A percentile compares a stretch with the other conserved stretches of the same genome.
Evolutionary conservation across 2,888 invertebrate genomes (phyloP).

Genomic region (Phyllotreta striolata): DNA sequence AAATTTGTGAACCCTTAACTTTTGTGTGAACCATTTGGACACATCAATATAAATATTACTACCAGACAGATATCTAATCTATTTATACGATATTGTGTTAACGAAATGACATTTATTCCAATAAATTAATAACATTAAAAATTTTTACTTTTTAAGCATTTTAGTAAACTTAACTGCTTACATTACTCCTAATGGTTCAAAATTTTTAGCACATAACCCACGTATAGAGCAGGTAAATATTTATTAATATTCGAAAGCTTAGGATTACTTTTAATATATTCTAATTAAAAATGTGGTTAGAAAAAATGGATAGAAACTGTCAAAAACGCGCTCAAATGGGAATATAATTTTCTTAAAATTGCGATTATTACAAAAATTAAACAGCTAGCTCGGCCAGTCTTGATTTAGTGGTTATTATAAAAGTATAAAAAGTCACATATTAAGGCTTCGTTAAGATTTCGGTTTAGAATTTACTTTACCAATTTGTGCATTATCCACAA

Average conservation of each 20-base stretch:
- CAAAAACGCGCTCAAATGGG: too few species aligned
- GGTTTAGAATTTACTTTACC: slow-evolving; percentile 35
- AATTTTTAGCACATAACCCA: too few species aligned
- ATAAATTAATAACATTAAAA: too few species aligned
- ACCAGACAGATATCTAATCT: slow-evolving; percentile 23
- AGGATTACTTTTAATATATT: too few species aligned
- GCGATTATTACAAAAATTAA: slow-evolving; percentile 16
- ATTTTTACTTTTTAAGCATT: too few species aligned
- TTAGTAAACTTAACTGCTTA: too few species aligned
- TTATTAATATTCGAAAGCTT: too few species aligned
- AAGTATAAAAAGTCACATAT: slow-evolving; percentile 49
- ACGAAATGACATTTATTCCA: too few species aligned
- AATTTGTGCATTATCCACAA: neutral
- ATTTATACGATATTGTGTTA: slow-evolving; percentile 5
- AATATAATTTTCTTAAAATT: neutral
- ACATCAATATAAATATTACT: slow-evolving; percentile 8
- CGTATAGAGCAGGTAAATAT: too few species aligned
- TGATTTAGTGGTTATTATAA: slow-evolving; percentile 41
- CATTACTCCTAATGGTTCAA: too few species aligned
- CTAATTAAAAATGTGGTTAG: too few species aligned
- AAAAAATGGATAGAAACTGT: too few species aligned
- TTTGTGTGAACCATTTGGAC: slow-evolving; percentile 25
- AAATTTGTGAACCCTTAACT: slow-evolving; percentile 24
- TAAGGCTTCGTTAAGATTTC: slow-evolving; percentile 39
- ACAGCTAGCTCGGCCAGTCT: slow-evolving; percentile 27